These are phyloP conservation scores for Chionis minor DNA, from an alignment of 2,113 vertebrate genomes.

Conservation along the genomic window DNA sequence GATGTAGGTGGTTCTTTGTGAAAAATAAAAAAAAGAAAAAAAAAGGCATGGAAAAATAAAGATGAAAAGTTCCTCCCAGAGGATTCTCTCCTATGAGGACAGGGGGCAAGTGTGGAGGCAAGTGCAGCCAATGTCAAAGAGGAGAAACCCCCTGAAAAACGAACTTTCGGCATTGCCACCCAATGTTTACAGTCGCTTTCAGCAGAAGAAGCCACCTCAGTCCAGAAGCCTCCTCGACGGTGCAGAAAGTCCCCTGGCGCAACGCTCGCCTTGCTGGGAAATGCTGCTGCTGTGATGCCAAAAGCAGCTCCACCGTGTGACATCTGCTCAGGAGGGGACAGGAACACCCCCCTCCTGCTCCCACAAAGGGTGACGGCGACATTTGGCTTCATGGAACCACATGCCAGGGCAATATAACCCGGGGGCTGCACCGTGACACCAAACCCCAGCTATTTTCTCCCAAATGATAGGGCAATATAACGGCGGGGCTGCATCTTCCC, in stretches of 20 bases:
- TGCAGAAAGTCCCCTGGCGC: not conserved
- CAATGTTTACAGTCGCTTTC: not conserved
- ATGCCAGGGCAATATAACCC: not conserved
- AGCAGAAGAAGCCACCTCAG: not conserved
- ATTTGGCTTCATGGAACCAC: not conserved
- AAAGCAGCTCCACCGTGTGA: not conserved
- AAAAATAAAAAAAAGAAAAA: not conserved
- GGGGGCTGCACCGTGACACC: not conserved
- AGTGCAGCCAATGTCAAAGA: not conserved
- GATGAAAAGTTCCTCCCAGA: slow-evolving; percentile 1
- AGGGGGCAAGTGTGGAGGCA: not conserved
- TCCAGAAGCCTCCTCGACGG: not conserved
- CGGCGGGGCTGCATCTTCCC: not conserved
- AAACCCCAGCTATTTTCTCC: not conserved
- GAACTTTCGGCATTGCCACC: not conserved
- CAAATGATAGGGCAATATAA: not conserved
- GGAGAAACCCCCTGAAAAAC: not conserved
- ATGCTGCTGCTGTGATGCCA: accelerated
- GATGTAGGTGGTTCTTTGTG: slow-evolving; percentile 63
- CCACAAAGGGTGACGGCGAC: not conserved
- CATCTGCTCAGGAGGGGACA: not conserved
- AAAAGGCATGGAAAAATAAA: slow-evolving; percentile 56
- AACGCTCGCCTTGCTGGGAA: not conserved
- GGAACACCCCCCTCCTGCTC: not conserved
- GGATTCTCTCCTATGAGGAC: not conserved